Base-by-base conservation (phyloP, 2,888 invertebrate genomes). In the Caenorhabditis wallacei region DNA sequence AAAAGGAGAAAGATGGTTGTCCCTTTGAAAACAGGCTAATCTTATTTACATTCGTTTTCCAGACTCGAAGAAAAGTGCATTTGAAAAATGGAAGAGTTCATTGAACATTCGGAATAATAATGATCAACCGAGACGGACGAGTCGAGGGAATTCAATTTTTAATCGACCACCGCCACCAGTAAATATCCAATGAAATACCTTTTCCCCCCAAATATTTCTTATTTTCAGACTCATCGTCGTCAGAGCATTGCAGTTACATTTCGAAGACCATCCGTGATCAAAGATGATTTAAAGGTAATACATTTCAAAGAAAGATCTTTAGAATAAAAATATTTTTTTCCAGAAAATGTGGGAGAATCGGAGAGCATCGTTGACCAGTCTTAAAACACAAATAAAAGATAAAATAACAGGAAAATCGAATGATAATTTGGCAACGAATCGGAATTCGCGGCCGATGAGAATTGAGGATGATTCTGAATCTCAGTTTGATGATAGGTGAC, bases 271-370 rank as follows among this genome's bases (percentile, higher is more conserved):
- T 30, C 37, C 1, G 64, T 26, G 3, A 26, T 80, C 24, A 80
- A 80, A 43, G 64, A 80, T 22, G 80, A 80, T 37, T 63, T 80
- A 20, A 80, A 80, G 66, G 80, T 80, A 22, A 35, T 18, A 37
- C 40, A 8, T 40, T 40, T 40, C 11, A 10, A 10, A 22, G 18
- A 5, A 13, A 56, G 43, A 56, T 43, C 54, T 40, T 54, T 3
- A 22, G 24, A 24, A 37, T 24, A 30, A n/a, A 46, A 43, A 57
- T 13, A 10, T 37, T 59, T n/a, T 57, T 20, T 75, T 76, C 16
- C 63, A 78, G 80, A 68, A 59, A 66, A 54, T 74, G 16, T 80
- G 80, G 80, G 61, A 61, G 5, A 56, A 53, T 4, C 74, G 80
- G 4, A 68, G 64, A 51, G 26, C 74, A 20, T 80, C 80, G 20